phyloP scores from a whole-genome alignment of 2,888 invertebrate genomes.

The Morinoia aosen region DNA sequence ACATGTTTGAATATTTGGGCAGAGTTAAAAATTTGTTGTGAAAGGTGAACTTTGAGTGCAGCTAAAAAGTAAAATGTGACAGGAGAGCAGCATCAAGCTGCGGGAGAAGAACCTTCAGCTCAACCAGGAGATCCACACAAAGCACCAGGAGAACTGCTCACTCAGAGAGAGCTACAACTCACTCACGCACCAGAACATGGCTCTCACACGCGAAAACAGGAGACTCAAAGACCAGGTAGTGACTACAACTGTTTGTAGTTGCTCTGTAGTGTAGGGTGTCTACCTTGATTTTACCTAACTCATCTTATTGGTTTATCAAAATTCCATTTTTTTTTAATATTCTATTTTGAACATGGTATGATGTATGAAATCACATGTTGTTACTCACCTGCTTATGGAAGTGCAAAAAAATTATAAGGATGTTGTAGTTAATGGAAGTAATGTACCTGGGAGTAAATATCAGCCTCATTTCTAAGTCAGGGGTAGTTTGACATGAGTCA shows the following conservation, averaged over 20 bases:
- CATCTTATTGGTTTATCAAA: not conserved
- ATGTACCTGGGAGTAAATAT: not conserved
- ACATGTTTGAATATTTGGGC: too few relatives aligned
- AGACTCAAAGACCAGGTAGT: conserved; percentile 59
- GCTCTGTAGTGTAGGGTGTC: not conserved
- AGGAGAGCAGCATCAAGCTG: conserved; percentile 67
- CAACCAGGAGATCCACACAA: conserved; percentile 67
- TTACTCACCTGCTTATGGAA: not conserved
- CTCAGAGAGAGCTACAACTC: conserved; percentile 65
- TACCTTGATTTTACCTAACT: not conserved
- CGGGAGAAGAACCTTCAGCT: conserved; percentile 67
- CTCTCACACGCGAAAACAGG: conserved; percentile 61
- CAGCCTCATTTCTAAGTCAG: too few relatives aligned
- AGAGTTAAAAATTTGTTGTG: too few relatives aligned
- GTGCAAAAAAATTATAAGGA: not conserved
- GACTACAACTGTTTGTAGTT: not conserved
- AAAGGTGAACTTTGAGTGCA: not conserved
- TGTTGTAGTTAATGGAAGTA: not conserved
- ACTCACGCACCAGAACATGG: conserved; percentile 64
- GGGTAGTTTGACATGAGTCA: too few relatives aligned
- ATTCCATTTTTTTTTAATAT: not conserved
- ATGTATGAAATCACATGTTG: not conserved
- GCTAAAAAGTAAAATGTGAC: not conserved
- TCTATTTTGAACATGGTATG: too few relatives aligned
- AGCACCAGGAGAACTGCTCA: conserved; percentile 67